These are phyloP conservation scores for Melanotaenia trifasciata DNA, from an alignment of 2,797 vertebrate species.

Conservation along the genomic window DNA sequence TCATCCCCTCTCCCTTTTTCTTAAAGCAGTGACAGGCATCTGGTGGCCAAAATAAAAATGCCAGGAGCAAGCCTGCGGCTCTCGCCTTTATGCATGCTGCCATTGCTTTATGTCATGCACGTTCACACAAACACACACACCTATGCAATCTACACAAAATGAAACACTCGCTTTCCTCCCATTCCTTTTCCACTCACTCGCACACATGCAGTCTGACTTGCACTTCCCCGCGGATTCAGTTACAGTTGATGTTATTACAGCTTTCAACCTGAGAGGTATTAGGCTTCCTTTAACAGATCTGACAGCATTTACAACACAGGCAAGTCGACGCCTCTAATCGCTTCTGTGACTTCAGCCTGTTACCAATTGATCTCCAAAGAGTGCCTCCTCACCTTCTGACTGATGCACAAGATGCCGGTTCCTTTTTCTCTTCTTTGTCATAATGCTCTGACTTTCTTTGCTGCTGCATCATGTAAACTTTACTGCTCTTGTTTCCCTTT, in stretches of 20 bases:
- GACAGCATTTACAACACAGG: conserved; percentile 84
- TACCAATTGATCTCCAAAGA: conserved; percentile 79
- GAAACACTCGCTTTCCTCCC: conserved; percentile 57
- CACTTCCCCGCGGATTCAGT: conserved; percentile 80
- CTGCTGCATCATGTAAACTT: conserved; percentile 39
- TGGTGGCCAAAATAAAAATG: conserved; percentile 83
- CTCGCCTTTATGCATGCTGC: conserved; percentile 72
- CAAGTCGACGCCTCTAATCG: conserved; percentile 80
- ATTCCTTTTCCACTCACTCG: conserved; percentile 61
- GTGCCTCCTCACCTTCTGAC: conserved; percentile 64
- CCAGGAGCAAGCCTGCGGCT: conserved; percentile 80
- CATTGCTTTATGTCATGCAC: conserved; percentile 58
- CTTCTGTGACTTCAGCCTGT: conserved; percentile 80
- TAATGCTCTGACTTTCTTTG: conserved; percentile 55
- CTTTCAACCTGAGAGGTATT: conserved; percentile 86
- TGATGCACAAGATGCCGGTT: conserved; percentile 58
- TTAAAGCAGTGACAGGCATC: conserved; percentile 91
- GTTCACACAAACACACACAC: conserved; percentile 61
- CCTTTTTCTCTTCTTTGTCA: conserved; percentile 62
- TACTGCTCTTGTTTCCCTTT: conserved; percentile 18
- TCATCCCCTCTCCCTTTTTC: conserved; percentile 59
- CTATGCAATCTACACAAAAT: conserved; percentile 60
- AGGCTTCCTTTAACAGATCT: conserved; percentile 84
- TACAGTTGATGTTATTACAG: conserved; percentile 85
- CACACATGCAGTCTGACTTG: conserved; percentile 60